phyloP scores from a whole-genome alignment of 2,888 invertebrate genomes.

The Gymnoscelis rufifasciata region DNA sequence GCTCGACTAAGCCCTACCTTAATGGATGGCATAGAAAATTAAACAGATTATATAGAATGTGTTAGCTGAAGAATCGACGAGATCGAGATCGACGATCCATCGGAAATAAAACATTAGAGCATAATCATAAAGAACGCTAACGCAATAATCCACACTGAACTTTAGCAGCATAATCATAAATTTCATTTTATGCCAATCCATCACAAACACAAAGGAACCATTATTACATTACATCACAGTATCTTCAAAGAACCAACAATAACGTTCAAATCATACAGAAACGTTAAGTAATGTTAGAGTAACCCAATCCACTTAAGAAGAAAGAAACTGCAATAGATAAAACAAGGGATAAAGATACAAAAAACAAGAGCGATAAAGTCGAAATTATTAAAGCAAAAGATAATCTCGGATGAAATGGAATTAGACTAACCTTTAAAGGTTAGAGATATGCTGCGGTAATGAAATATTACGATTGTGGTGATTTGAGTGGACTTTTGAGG shows the following conservation, averaged over 20 bases:
- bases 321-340: conserved; percentile 23
- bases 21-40: too few relatives aligned
- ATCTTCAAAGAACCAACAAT: conserved; percentile 3
- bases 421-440: conserved; percentile 54
- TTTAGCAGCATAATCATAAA: not conserved
- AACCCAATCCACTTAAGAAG: conserved; percentile 23
- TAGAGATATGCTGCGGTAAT: conserved; percentile 42
- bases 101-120: too few relatives aligned
- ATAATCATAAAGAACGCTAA: too few relatives aligned
- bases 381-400: conserved; percentile 13
- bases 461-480: conserved; percentile 35
- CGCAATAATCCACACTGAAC: not conserved
- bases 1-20: too few relatives aligned
- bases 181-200: not conserved
- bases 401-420: conserved; percentile 32
- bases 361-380: conserved; percentile 9
- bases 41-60: too few relatives aligned
- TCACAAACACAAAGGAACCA: not conserved
- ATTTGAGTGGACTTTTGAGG: conserved; percentile 39
- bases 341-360: conserved; percentile 8
- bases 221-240: conserved; percentile 11
- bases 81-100: too few relatives aligned
- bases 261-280: conserved; percentile 18
- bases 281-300: conserved; percentile 28
- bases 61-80: too few relatives aligned